A percentile compares a stretch with the other conserved stretches of the same genome.
phyloP scores from a whole-genome alignment of 2,888 invertebrate genomes.

The Aphrophora alni region DNA sequence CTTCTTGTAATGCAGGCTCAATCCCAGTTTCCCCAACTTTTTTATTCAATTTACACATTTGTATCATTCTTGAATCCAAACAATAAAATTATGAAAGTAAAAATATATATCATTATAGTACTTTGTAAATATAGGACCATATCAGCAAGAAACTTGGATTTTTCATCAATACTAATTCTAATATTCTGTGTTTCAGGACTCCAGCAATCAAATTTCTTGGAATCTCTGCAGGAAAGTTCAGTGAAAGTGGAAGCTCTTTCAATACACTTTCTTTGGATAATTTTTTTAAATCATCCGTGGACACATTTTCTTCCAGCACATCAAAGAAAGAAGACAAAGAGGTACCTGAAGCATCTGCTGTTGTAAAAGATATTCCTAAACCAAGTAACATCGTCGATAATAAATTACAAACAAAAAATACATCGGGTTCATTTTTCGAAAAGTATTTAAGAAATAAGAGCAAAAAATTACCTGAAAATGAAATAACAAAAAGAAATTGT shows the following conservation, averaged over 20 bases:
- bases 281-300: conserved; percentile 61
- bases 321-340: background rate
- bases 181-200: conserved; percentile 56
- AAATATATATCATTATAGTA: too few relatives aligned
- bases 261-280: conserved; percentile 56
- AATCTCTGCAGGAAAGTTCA: conserved; percentile 82
- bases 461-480: background rate
- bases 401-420: conserved; percentile 11
- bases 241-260: conserved; percentile 53
- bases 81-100: too few relatives aligned
- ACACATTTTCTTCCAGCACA: background rate
- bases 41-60: too few relatives aligned
- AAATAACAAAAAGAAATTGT: background rate
- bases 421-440: conserved; percentile 46
- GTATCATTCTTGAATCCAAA: too few relatives aligned
- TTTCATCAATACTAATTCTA: too few relatives aligned
- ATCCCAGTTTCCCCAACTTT: too few relatives aligned
- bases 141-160: too few relatives aligned
- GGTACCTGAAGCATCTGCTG: background rate
- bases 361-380: background rate
- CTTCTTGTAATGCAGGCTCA: too few relatives aligned
- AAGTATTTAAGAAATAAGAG: conserved; percentile 54
- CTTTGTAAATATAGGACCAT: too few relatives aligned
- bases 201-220: conserved; percentile 74
- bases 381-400: background rate